Evolutionary conservation across 2,113 vertebrate genomes (phyloP).

Genomic region (Gyps fulvus): DNA sequence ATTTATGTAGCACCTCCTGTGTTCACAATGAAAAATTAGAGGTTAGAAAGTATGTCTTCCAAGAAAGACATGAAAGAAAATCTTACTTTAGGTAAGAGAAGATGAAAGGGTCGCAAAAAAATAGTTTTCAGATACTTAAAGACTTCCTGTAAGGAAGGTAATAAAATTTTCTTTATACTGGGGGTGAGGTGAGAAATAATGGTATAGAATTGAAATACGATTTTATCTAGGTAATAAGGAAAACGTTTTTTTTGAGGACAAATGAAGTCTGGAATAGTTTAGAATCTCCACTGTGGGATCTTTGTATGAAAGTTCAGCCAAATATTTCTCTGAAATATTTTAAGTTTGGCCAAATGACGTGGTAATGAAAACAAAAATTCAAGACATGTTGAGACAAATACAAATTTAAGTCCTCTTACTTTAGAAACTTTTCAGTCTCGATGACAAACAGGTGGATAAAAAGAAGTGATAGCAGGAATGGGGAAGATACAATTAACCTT

Average conservation of each 20-base stretch:
- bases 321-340: background rate
- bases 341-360: background rate
- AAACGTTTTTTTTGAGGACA: background rate
- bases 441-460: background rate
- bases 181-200: background rate
- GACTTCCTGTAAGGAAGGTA: background rate
- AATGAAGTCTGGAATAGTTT: background rate
- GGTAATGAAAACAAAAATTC: background rate
- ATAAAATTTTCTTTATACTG: background rate
- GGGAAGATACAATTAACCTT: background rate
- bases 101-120: background rate
- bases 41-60: background rate
- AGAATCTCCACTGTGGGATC: background rate
- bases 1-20: background rate
- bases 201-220: background rate
- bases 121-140: background rate
- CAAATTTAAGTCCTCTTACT: background rate
- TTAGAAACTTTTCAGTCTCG: background rate
- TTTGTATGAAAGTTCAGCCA: background rate
- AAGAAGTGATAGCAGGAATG: background rate
- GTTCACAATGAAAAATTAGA: background rate
- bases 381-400: background rate
- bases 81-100: background rate
- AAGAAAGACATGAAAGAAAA: background rate
- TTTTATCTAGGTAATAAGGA: background rate